Base-by-base conservation (phyloP, 2,888 invertebrate species). In the Xestobium rufovillosum region DNA sequence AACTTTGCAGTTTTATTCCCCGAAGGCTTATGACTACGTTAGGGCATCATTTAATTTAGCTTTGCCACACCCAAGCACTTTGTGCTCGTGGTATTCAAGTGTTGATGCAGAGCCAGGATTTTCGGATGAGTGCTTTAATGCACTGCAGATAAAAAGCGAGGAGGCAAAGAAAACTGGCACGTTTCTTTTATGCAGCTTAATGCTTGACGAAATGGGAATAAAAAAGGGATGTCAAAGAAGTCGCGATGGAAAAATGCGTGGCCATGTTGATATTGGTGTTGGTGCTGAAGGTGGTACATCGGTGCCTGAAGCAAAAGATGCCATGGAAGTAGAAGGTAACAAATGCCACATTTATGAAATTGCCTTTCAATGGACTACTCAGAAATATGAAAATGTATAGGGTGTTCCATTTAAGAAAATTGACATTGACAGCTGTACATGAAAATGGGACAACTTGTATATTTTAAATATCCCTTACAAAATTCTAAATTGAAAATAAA, bases 271-370 rank as follows among this genome's bases (percentile, higher is more conserved):
- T 26, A 9, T 33, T 6, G 33, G 33, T 13, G 23, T 13, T 8
- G 23, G 14, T 26, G n/a, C 26, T 3, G 25, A 26, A 14, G 26
- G 14, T 3, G 26, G 26, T n/a, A 13, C 12, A 14, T 14, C 26
- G 3, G 10, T 26, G 14, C 14, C 23, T 19, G 23, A 3, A 23
- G 39, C 42, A 8, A 36, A 12, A n/a, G 28, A 39, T 12, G 42
- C 36, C 3, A 8, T 36, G 8, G 39, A 12, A 38, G n/a, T 35
- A 34, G 34, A 41, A 41, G 26, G 31, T 41, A 13, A 34, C n/a
- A n/a, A n/a, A n/a, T n/a, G n/a, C n/a, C n/a, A n/a, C n/a, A n/a
- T n/a, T n/a, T n/a, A n/a, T n/a, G n/a, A n/a, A n/a, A n/a, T n/a
- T n/a, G n/a, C n/a, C n/a, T n/a, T n/a, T n/a, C n/a, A n/a, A n/a